Conservation (phyloP, 53 echinoderm and acorn worm genomes). For the Glandiceps talaboti region DNA sequence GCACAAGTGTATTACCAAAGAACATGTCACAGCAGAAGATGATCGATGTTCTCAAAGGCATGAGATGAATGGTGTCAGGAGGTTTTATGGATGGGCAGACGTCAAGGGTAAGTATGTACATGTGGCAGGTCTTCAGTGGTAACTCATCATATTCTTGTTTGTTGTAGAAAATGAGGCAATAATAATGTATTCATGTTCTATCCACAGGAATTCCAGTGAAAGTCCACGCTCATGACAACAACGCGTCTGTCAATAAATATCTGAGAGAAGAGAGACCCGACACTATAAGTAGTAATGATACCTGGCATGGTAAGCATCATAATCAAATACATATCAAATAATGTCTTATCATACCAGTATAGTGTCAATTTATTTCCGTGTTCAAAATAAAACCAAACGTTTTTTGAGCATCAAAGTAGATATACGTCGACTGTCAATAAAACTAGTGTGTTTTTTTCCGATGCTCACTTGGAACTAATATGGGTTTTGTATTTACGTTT, state of each 20-base stretch:
- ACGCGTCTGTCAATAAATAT: background rate
- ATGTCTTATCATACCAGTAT: too few relatives aligned
- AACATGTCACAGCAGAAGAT: background rate
- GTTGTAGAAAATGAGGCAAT: too few relatives aligned
- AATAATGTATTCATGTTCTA: background rate
- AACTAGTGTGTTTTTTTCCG: background rate
- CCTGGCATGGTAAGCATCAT: background rate
- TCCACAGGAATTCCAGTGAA: background rate
- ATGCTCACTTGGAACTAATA: too few relatives aligned
- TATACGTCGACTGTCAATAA: too few relatives aligned
- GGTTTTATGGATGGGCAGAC: background rate
- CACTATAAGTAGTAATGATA: background rate
- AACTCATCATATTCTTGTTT: too few relatives aligned
- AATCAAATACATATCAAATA: too few relatives aligned
- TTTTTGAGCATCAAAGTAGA: too few relatives aligned
- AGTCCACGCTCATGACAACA: background rate
- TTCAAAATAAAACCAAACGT: too few relatives aligned
- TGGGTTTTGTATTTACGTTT: too few relatives aligned
- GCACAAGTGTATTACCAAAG: background rate
- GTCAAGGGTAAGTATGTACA: background rate
- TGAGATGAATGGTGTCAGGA: background rate
- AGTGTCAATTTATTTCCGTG: too few relatives aligned
- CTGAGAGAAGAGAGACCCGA: background rate
- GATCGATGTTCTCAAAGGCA: background rate
- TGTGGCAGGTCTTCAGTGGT: too few relatives aligned